Evolutionary conservation across 1,140 invertebrate genomes (phyloP).

Genomic region (Eupeodes corollae): DNA sequence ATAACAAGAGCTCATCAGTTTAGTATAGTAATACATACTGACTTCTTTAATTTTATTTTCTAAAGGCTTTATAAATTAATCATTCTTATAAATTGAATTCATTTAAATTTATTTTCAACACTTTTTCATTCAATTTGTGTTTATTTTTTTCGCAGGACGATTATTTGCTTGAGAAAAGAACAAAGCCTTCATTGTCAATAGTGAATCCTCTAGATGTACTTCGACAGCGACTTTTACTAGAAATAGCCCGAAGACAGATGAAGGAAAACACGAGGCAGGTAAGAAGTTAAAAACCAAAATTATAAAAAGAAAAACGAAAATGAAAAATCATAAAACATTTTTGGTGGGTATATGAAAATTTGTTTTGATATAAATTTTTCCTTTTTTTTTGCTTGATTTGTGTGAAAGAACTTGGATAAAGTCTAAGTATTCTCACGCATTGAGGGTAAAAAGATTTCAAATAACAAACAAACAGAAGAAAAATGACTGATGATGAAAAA

Average conservation of each 20-base stretch:
- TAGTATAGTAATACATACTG: neutral
- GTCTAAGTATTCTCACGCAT: too few species aligned
- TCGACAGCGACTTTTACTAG: conserved; percentile 57
- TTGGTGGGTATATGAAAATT: too few species aligned
- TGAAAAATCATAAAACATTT: too few species aligned
- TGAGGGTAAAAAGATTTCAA: too few species aligned
- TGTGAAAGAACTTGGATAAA: too few species aligned
- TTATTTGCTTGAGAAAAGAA: conserved; percentile 38
- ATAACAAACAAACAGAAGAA: too few species aligned
- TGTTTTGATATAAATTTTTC: too few species aligned
- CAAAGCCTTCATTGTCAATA: conserved; percentile 60
- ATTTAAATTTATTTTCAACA: neutral
- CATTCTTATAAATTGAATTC: neutral
- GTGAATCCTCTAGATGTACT: conserved; percentile 67
- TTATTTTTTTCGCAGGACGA: conserved; percentile 17
- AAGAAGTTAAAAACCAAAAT: conserved; percentile 6
- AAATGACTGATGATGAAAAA: too few species aligned
- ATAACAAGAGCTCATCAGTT: too few species aligned
- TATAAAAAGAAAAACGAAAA: too few species aligned
- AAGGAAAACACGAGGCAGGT: conserved; percentile 50
- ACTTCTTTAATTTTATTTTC: neutral
- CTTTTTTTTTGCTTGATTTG: too few species aligned
- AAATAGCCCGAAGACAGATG: conserved; percentile 62
- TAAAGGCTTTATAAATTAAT: neutral
- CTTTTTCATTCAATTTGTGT: conserved; percentile 3